phyloP scores from a whole-genome alignment of 2,113 vertebrate species.

The Oxyruncus cristatus region DNA sequence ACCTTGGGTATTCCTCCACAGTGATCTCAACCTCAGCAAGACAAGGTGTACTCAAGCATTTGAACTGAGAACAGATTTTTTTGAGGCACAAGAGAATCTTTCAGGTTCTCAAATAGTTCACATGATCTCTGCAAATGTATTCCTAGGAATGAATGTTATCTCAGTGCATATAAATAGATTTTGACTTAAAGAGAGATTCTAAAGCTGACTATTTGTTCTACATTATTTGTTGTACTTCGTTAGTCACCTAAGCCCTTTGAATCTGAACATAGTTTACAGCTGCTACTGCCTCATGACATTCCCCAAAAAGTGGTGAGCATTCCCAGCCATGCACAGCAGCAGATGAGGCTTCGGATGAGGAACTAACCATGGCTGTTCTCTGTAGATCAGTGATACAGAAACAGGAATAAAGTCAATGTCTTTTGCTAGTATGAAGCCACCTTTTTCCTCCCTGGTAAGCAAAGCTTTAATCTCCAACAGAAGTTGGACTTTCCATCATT shows the following conservation, averaged over 20 bases:
- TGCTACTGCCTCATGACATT: background rate
- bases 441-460: background rate
- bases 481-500: background rate
- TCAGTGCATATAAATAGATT: constrained; percentile 10
- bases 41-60: background rate
- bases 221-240: background rate
- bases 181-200: background rate
- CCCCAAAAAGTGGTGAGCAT: rapidly evolving
- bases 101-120: background rate
- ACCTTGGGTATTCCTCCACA: background rate
- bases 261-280: background rate
- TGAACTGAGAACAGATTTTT: background rate
- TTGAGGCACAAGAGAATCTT: background rate
- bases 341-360: background rate
- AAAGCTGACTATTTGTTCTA: background rate
- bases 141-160: constrained; percentile 7
- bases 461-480: background rate
- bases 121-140: background rate
- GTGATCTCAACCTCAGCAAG: background rate
- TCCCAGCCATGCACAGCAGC: rapidly evolving
- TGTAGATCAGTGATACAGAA: background rate
- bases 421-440: background rate
- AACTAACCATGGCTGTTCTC: background rate
- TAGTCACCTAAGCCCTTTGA: background rate
- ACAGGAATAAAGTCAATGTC: background rate